Evolutionary conservation across 2,888 invertebrate genomes (phyloP), one percentile per base, ranked within the genome.

Genomic region (Meliscaeva auricollis): DNA sequence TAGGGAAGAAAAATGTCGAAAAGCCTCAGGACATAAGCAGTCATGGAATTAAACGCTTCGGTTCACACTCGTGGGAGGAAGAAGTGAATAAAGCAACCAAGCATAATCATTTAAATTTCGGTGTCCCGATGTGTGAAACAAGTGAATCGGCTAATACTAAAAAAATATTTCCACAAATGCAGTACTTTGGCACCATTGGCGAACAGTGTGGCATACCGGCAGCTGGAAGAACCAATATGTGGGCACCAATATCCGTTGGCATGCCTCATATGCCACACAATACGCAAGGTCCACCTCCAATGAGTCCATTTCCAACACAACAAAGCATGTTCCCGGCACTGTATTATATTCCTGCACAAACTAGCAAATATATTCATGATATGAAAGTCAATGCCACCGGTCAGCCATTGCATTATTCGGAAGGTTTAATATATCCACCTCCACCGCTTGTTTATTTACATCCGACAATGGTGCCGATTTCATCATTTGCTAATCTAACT

Each of bases 1-100:
- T 90, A n/a, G 91, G 93, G 73, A 93, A 91, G 6, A 92, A 91
- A 64, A 87, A 87, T 1, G 88, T 89, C 0, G 93, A 91, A 52
- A 91, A 91, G 68, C 83, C 87, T 15, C 87, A 90, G 15, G 91
- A 92, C 15, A 89, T 90, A 68, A 89, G 89, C 26, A 88, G 90
- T 3, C 94, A 94, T 85, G 95, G 94, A 0, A 88, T 94, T 0
- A 96, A 96, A 89, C 92, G 96, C 13, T 93, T 94, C 64, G 94
- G 94, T 1, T 94, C 94, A 13, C 93, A 93, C 70, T 94, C 94
- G 1, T 94, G 94, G 93, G 95, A 95, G 89, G 94, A 92, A 1
- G 94, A 94, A 66, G 93, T 93, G 72, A 93, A 93, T 85, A 94
- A 94, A 88, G 90, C 93, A 20, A 91, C 92, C 6, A 95, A 94